These are phyloP conservation scores for Porites divaricata DNA, from an alignment of 92 coral and sea anemone genomes.

Conservation along the genomic window DNA sequence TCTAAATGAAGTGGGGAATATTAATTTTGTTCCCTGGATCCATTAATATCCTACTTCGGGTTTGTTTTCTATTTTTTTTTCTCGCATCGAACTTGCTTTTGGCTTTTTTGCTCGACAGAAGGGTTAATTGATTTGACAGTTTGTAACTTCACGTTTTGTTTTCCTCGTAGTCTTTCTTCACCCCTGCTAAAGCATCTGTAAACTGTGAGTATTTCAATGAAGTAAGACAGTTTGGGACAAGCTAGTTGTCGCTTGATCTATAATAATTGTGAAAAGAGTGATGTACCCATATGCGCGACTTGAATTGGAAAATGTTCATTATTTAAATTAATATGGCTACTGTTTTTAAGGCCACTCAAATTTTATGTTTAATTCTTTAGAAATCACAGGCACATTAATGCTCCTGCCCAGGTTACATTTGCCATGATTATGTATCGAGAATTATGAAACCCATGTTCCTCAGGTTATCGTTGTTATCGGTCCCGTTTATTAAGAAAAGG, in stretches of 20 bases:
- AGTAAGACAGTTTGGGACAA: not conserved
- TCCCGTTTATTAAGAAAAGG: no score
- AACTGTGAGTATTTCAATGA: constrained; percentile 5
- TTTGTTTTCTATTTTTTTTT: not conserved
- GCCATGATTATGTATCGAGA: no score
- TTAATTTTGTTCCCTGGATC: not conserved
- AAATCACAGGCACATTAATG: no score
- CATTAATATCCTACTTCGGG: constrained; percentile 10
- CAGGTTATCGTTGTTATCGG: no score
- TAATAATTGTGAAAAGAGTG: no score
- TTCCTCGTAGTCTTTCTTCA: constrained; percentile 15
- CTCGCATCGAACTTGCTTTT: not conserved
- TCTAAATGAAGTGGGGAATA: constrained; percentile 1
- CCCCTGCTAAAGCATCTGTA: not conserved
- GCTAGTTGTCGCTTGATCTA: not conserved
- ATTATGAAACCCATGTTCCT: no score
- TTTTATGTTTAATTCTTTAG: no score
- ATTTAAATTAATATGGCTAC: not conserved
- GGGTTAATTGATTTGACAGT: not conserved
- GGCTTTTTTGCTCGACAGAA: not conserved
- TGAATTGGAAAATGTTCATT: not conserved
- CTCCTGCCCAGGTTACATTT: no score
- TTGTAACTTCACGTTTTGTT: constrained; percentile 1
- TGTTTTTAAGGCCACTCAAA: no score
- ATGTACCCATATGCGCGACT: no score